These are phyloP conservation scores for Rugalucina vietnamica DNA, from an alignment of 2,888 invertebrate species.

Conservation along the genomic window DNA sequence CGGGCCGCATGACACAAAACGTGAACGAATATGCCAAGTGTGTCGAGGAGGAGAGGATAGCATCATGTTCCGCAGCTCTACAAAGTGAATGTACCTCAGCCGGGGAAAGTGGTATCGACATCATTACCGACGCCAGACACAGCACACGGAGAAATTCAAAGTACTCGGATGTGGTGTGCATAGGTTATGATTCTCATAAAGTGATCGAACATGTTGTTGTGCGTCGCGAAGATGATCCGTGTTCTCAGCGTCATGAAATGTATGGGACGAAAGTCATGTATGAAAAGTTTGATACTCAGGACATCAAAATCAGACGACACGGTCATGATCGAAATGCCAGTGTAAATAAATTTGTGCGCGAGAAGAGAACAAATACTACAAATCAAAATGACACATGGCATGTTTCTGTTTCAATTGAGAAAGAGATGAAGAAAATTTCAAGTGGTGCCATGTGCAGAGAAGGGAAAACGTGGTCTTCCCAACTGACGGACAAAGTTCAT, in stretches of 20 bases:
- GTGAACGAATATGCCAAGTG: neutral
- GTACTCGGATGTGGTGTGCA: constrained; percentile 27
- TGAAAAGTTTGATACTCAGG: constrained; percentile 14
- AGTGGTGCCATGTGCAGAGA: constrained; percentile 9
- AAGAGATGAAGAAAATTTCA: constrained; percentile 1
- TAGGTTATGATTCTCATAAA: constrained; percentile 23
- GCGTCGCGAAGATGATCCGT: constrained; percentile 7
- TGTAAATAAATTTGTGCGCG: constrained; percentile 28
- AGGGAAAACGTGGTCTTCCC: neutral
- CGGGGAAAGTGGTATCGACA: constrained; percentile 17
- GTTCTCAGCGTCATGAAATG: constrained; percentile 21
- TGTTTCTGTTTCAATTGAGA: constrained; percentile 20
- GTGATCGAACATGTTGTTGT: constrained; percentile 22
- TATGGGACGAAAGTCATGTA: constrained; percentile 16
- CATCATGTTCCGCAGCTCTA: constrained; percentile 8
- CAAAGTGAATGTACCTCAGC: neutral
- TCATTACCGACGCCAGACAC: constrained; percentile 30
- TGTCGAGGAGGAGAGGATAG: neutral
- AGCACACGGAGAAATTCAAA: constrained; percentile 14
- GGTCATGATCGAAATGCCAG: constrained; percentile 28
- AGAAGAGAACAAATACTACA: neutral
- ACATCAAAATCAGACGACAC: neutral
- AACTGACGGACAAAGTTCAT: constrained; percentile 13
- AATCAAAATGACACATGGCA: constrained; percentile 39
- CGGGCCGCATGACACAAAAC: neutral